A percentile compares a stretch with the other conserved stretches of the same genome.
phyloP scores from a whole-genome alignment of 2,888 invertebrate species.

The Mayetiola destructor region DNA sequence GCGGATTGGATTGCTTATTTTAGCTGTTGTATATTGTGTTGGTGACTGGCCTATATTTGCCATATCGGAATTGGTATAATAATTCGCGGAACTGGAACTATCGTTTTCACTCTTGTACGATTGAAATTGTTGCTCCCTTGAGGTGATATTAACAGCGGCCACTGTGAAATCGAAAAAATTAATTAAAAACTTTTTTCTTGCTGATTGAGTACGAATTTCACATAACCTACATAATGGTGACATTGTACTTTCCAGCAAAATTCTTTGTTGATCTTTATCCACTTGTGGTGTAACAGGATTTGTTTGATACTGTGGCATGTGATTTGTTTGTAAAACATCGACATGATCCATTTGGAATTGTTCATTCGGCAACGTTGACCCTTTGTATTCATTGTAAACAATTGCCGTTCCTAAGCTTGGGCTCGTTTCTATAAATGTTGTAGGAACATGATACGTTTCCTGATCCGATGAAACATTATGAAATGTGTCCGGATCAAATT shows the following conservation, averaged over 20 bases:
- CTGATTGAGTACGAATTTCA: background rate
- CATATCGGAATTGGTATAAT: background rate
- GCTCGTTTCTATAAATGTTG: background rate
- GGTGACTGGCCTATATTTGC: background rate
- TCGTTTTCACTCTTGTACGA: constrained; percentile 16
- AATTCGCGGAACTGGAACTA: constrained; percentile 4
- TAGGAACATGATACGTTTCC: background rate
- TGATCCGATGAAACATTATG: background rate
- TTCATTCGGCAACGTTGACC: background rate
- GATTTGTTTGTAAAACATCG: background rate
- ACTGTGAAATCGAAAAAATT: constrained; percentile 18
- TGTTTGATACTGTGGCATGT: background rate
- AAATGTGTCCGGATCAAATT: background rate
- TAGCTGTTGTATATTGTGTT: background rate
- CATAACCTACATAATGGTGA: constrained; percentile 23
- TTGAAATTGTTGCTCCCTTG: constrained; percentile 16
- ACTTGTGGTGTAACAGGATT: background rate
- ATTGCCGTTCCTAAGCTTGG: too few species aligned
- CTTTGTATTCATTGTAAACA: background rate
- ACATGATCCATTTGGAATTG: background rate
- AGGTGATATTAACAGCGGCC: constrained; percentile 24
- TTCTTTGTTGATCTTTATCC: constrained; percentile 21
- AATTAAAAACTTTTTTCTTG: background rate
- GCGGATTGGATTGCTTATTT: background rate
- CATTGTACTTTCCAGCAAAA: constrained; percentile 23